Evolutionary conservation across 2,888 invertebrate genomes (phyloP).

Genomic region (Fissipunctia ypsillon): DNA sequence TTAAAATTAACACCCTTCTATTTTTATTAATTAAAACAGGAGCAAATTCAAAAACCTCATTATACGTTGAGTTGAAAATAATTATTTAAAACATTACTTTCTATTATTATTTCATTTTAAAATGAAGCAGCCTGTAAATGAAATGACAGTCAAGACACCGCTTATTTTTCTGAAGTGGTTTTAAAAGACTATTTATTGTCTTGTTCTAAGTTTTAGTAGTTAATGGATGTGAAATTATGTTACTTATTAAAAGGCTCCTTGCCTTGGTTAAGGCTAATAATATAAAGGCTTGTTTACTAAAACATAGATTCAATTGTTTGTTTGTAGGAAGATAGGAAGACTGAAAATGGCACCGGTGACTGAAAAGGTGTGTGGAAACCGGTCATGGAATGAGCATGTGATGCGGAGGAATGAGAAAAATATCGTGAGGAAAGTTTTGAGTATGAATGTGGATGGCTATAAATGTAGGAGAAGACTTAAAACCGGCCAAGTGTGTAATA

Average conservation of each 20-base stretch:
- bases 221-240: slow-evolving; percentile 7
- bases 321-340: not conserved
- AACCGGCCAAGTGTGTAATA: too few species aligned
- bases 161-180: slow-evolving; percentile 15
- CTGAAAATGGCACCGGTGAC: not conserved
- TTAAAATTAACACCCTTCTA: not conserved
- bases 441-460: too few species aligned
- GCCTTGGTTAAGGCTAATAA: too few species aligned
- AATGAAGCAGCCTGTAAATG: slow-evolving; percentile 24
- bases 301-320: not conserved
- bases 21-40: not conserved
- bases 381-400: not conserved
- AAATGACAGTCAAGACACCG: not conserved
- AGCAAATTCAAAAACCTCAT: not conserved
- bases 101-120: not conserved
- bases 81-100: not conserved
- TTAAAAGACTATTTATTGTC: slow-evolving; percentile 5
- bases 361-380: not conserved
- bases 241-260: not conserved
- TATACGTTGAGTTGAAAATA: not conserved
- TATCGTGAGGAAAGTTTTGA: not conserved
- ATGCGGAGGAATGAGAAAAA: not conserved
- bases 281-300: not conserved
- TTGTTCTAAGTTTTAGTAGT: slow-evolving; percentile 13
- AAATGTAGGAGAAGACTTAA: too few species aligned